A percentile compares a stretch with the other conserved stretches of the same genome.
phyloP scores from a whole-genome alignment of 2,113 vertebrate genomes.

The Abramis brama region DNA sequence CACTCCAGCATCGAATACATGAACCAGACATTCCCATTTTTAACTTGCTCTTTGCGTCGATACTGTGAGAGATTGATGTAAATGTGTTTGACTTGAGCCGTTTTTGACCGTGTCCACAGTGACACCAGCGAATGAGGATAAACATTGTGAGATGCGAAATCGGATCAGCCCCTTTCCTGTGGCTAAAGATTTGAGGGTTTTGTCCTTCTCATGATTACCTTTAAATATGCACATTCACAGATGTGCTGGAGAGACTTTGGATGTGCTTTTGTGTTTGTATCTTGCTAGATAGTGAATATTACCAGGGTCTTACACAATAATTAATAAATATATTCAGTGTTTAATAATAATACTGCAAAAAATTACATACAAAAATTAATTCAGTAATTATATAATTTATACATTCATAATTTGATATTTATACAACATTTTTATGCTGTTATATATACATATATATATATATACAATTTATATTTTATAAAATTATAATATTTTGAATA shows the following conservation, averaged over 20 bases:
- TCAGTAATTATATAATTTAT: neutral
- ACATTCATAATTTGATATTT: neutral
- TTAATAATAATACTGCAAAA: neutral
- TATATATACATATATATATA: neutral
- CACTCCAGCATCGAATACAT: neutral
- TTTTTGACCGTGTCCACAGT: neutral
- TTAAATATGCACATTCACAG: slow-evolving; percentile 1
- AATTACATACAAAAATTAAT: neutral
- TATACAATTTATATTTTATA: no score
- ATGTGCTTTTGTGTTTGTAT: neutral
- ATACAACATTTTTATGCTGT: neutral
- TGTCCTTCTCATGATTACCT: neutral
- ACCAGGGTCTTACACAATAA: neutral
- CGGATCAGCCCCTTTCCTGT: neutral
- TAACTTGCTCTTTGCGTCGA: neutral
- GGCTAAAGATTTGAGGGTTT: neutral
- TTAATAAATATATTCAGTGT: neutral
- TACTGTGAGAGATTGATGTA: neutral
- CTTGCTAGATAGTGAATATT: neutral
- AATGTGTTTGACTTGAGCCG: slow-evolving; percentile 25
- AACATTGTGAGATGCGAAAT: neutral
- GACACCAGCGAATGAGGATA: neutral
- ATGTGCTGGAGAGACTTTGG: neutral
- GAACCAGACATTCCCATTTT: neutral
- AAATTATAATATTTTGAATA: neutral